Evolutionary conservation across 2,113 vertebrate species (phyloP).

Genomic region (Oreochromis tanganicae): DNA sequence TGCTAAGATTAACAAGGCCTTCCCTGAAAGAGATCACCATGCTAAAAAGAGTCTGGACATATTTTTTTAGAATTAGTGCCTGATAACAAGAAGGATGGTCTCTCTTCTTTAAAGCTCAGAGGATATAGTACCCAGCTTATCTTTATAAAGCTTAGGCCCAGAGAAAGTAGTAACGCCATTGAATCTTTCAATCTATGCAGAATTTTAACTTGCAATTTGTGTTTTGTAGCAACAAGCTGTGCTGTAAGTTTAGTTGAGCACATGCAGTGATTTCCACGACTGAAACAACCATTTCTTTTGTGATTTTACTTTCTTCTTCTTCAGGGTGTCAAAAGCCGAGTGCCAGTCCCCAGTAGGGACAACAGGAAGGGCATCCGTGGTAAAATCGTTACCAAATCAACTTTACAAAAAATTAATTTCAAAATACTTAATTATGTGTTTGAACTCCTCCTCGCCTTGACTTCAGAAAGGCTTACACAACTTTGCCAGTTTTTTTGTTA

Average conservation of each 20-base stretch:
- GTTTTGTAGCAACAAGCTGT: neutral
- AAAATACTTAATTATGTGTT: too few species aligned
- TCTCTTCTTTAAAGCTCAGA: neutral
- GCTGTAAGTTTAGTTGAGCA: neutral
- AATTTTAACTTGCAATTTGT: neutral
- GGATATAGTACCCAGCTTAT: neutral
- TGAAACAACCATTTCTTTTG: neutral
- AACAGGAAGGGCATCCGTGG: rapidly evolving
- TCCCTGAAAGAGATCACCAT: neutral
- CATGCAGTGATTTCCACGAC: neutral
- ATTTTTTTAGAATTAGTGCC: neutral
- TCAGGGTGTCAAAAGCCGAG: neutral
- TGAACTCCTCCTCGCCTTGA: too few species aligned
- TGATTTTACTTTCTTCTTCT: neutral
- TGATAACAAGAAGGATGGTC: neutral
- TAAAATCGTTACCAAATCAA: too few species aligned
- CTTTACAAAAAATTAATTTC: too few species aligned
- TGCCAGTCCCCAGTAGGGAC: neutral
- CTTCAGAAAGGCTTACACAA: neutral
- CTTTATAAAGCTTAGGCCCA: neutral
- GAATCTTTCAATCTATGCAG: neutral
- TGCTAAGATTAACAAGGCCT: neutral
- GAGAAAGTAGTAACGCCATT: neutral
- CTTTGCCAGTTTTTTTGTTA: neutral
- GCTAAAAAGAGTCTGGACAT: neutral